These are phyloP conservation scores for Dasyurus viverrinus DNA, from an alignment of 2,113 vertebrate genomes.

Conservation along the genomic window DNA sequence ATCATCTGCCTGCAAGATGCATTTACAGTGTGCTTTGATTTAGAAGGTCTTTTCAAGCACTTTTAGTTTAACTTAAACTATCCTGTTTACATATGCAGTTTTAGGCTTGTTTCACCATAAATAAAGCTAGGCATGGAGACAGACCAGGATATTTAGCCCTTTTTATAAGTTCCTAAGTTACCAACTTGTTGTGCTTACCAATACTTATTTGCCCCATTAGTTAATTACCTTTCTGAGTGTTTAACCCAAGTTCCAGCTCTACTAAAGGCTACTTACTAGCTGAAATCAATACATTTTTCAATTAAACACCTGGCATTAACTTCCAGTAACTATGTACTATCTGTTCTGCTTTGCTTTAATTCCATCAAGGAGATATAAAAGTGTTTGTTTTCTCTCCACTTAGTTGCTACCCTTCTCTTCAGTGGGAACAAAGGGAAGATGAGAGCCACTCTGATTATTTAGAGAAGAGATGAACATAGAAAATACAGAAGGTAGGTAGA, in stretches of 20 bases:
- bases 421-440: conserved; percentile 53
- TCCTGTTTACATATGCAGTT: conserved; percentile 50
- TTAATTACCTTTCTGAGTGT: conserved; percentile 76
- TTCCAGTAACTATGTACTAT: conserved; percentile 80
- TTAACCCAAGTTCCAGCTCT: conserved; percentile 72
- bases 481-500: not conserved
- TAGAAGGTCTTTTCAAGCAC: conserved; percentile 74
- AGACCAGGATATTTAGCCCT: conserved; percentile 40
- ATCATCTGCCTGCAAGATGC: conserved; percentile 76
- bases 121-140: conserved; percentile 52
- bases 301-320: conserved; percentile 76
- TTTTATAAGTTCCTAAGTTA: conserved; percentile 67
- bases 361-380: conserved; percentile 70
- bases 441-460: conserved; percentile 18
- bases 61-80: conserved; percentile 69
- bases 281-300: conserved; percentile 78
- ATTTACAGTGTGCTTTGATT: conserved; percentile 61
- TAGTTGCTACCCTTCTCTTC: conserved; percentile 62
- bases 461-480: not conserved
- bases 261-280: conserved; percentile 79
- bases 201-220: conserved; percentile 76
- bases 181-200: conserved; percentile 58
- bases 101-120: conserved; percentile 62
- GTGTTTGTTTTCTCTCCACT: conserved; percentile 74
- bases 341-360: conserved; percentile 69